phyloP scores from a whole-genome alignment of 1,140 invertebrate genomes.

The Solenopsis fugax region DNA sequence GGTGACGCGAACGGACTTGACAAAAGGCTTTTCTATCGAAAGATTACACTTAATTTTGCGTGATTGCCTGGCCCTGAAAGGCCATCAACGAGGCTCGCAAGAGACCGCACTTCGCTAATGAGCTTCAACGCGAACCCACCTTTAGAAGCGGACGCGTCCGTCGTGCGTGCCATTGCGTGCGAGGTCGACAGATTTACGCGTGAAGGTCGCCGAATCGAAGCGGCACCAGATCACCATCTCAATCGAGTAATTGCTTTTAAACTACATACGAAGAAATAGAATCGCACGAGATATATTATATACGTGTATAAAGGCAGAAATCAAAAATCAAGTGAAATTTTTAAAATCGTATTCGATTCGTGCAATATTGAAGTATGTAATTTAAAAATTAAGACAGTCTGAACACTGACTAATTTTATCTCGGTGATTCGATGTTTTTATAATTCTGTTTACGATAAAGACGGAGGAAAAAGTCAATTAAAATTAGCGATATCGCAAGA shows the following conservation, averaged over 20 bases:
- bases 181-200: constrained; percentile 34
- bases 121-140: background rate
- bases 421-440: background rate
- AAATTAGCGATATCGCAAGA: background rate
- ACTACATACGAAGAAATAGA: background rate
- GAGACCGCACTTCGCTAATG: background rate
- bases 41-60: background rate
- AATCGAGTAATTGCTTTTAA: background rate
- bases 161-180: background rate
- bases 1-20: background rate
- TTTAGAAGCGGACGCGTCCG: constrained; percentile 6
- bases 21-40: background rate
- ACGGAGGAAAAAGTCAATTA: background rate
- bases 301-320: no score
- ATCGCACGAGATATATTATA: no score
- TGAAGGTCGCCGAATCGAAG: constrained; percentile 29
- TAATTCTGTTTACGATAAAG: background rate
- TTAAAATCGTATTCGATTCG: no score
- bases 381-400: background rate
- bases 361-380: no score
- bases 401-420: background rate
- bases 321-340: no score
- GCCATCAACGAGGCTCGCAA: background rate
- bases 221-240: background rate
- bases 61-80: background rate